Evolutionary conservation across 2,797 vertebrate genomes (phyloP).

Genomic region (Clarias platycephalus): DNA sequence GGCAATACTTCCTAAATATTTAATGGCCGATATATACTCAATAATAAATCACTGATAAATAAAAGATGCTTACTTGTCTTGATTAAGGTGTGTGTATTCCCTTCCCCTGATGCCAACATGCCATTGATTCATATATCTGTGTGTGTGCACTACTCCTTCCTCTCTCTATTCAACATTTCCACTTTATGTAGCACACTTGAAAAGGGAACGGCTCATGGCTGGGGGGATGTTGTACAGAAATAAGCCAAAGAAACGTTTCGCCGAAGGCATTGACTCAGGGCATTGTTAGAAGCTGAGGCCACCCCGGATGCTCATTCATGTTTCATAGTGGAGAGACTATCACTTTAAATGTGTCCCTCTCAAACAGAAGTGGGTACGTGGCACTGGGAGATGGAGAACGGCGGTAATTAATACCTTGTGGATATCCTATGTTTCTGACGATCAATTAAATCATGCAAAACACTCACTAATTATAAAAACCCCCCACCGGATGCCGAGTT

Average conservation of each 20-base stretch:
- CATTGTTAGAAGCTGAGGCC: slow-evolving; percentile 68
- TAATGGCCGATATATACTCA: slow-evolving; percentile 69
- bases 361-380: slow-evolving; percentile 58
- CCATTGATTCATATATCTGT: slow-evolving; percentile 70
- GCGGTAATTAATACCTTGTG: slow-evolving; percentile 74
- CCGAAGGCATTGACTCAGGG: slow-evolving; percentile 70
- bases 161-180: slow-evolving; percentile 72
- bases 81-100: slow-evolving; percentile 74
- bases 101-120: slow-evolving; percentile 63
- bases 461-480: slow-evolving; percentile 69
- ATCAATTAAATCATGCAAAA: slow-evolving; percentile 76
- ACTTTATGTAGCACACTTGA: slow-evolving; percentile 71
- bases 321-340: slow-evolving; percentile 64
- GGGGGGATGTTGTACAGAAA: slow-evolving; percentile 68
- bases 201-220: slow-evolving; percentile 68
- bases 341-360: slow-evolving; percentile 65
- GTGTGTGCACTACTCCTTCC: slow-evolving; percentile 66
- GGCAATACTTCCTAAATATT: slow-evolving; percentile 67
- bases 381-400: slow-evolving; percentile 59
- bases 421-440: slow-evolving; percentile 66
- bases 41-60: slow-evolving; percentile 75
- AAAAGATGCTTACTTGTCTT: slow-evolving; percentile 73
- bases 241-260: slow-evolving; percentile 68
- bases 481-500: slow-evolving; percentile 61
- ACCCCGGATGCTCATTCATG: slow-evolving; percentile 73